Evolutionary conservation across 2,113 vertebrate genomes (phyloP).

Genomic region (Orthonyx spaldingii): DNA sequence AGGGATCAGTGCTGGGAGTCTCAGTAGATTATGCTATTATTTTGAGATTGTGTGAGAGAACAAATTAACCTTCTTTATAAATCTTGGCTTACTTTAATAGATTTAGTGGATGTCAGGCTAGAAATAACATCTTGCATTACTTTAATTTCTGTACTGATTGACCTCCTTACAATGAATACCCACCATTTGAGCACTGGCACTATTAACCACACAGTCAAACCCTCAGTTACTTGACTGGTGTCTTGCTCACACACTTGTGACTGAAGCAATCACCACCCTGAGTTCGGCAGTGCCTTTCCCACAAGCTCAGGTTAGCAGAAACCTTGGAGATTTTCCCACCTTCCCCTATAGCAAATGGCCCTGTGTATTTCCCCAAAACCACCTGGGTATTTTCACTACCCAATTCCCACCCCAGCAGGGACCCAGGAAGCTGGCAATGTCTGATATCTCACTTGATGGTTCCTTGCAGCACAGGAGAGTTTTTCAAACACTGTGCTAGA

Average conservation of each 20-base stretch:
- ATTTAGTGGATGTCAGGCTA: neutral
- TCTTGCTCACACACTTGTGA: neutral
- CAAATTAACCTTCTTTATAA: constrained; percentile 19
- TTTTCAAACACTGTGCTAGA: neutral
- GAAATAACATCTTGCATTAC: neutral
- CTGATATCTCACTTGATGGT: neutral
- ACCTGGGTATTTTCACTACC: neutral
- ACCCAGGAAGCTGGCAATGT: neutral
- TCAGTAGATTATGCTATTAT: neutral
- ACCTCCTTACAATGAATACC: neutral
- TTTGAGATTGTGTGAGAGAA: neutral
- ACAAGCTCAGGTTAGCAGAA: neutral
- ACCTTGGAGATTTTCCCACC: neutral
- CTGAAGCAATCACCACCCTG: neutral
- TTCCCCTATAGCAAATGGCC: neutral
- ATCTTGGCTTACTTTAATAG: constrained; percentile 3
- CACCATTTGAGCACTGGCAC: neutral
- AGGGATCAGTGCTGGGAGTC: neutral
- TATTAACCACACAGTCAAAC: neutral
- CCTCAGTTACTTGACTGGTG: neutral
- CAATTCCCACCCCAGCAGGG: neutral
- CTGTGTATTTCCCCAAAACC: neutral
- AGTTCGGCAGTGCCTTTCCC: neutral
- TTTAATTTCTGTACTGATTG: neutral
- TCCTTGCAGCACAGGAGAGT: neutral